Percentiles rank a stretch among this genome's conserved stretches.
Evolutionary conservation across 2,113 vertebrate species (phyloP).

Genomic region (Mesocricetus auratus): DNA sequence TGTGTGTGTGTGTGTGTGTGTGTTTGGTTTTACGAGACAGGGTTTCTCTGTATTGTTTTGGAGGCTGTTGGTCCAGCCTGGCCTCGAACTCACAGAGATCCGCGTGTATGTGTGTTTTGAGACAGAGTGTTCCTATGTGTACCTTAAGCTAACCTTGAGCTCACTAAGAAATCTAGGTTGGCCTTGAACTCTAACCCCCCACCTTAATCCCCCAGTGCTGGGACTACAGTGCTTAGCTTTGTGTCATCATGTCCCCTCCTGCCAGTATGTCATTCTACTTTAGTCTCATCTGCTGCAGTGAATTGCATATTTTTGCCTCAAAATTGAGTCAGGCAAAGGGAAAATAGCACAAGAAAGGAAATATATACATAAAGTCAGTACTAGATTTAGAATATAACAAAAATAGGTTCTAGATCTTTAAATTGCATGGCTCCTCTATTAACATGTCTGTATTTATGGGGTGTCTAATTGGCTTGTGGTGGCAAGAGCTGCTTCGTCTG

Average conservation of each 20-base stretch:
- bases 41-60: no score
- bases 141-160: not conserved
- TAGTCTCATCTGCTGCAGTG: not conserved
- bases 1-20: not conserved
- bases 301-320: not conserved
- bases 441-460: not conserved
- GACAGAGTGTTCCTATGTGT: not conserved
- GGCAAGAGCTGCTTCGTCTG: not conserved
- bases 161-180: not conserved
- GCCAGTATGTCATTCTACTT: not conserved
- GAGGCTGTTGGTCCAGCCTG: no score
- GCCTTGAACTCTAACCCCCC: not conserved
- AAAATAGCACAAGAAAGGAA: slow-evolving; percentile 31
- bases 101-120: not conserved
- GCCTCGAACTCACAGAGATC: no score
- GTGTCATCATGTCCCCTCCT: not conserved
- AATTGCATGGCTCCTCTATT: not conserved
- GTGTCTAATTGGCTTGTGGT: not conserved
- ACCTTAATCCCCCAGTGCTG: not conserved
- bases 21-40: no score
- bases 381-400: not conserved
- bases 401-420: not conserved
- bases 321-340: not conserved
- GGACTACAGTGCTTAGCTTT: not conserved
- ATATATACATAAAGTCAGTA: not conserved